Conservation (phyloP, 2,797 vertebrate genomes). For the Phrynocephalus guinanensis region DNA sequence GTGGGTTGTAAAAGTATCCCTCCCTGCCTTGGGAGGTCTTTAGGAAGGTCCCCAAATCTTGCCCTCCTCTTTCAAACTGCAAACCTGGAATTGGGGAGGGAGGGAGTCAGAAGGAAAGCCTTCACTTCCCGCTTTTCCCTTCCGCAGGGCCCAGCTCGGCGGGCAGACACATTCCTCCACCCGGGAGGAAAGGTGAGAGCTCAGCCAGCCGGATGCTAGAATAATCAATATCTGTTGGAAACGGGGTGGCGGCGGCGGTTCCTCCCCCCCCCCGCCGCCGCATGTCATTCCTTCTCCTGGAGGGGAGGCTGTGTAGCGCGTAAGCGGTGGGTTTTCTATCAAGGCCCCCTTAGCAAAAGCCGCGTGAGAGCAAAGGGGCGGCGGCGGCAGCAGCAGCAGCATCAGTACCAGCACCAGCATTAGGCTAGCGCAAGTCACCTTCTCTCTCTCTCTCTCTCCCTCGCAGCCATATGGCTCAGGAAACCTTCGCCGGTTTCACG, state of each 20-base stretch:
- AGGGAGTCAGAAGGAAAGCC: too few species aligned
- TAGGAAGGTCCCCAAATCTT: not conserved
- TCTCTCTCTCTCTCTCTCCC: conserved; percentile 8
- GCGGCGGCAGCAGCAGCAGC: not conserved
- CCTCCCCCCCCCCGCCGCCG: not conserved
- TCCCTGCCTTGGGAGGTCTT: not conserved
- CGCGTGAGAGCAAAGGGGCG: conserved; percentile 56
- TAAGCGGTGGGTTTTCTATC: conserved; percentile 57
- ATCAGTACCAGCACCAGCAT: too few species aligned
- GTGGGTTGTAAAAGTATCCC: too few species aligned
- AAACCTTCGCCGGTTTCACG: conserved; percentile 50
- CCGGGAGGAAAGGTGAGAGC: not conserved
- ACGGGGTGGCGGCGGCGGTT: too few species aligned
- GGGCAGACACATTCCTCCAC: not conserved
- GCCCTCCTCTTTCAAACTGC: not conserved
- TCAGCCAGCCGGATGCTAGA: not conserved
- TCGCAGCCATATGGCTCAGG: conserved; percentile 71
- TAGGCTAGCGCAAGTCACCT: too few species aligned
- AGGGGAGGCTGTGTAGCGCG: conserved; percentile 21
- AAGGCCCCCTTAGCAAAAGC: conserved; percentile 66
- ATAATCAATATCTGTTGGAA: not conserved
- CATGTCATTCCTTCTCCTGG: conserved; percentile 62
- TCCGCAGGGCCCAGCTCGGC: not conserved
- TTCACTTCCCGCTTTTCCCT: not conserved
- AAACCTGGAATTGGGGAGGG: too few species aligned